Percentiles rank a stretch among this genome's conserved stretches.
phyloP scores from a whole-genome alignment of 1,140 invertebrate species.

The Rhopalosiphum padi region DNA sequence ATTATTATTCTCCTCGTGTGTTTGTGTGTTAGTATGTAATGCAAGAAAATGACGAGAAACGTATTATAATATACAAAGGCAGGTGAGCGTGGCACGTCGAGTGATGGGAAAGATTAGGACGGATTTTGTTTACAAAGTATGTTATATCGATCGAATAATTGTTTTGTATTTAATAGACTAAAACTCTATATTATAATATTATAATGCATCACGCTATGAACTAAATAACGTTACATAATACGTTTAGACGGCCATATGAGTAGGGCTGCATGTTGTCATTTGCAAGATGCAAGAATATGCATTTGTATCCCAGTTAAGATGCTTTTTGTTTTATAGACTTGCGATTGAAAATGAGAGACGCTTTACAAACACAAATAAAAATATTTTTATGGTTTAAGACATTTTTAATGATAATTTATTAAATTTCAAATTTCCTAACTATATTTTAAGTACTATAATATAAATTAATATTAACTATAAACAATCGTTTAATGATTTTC shows the following conservation, averaged over 20 bases:
- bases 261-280: neutral
- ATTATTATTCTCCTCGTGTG: neutral
- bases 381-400: no score
- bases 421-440: no score
- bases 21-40: neutral
- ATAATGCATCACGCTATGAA: neutral
- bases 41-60: neutral
- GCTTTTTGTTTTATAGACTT: no score
- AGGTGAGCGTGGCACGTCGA: neutral
- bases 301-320: neutral
- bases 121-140: neutral
- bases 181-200: neutral
- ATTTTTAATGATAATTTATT: no score
- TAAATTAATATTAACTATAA: no score
- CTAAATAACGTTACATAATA: neutral
- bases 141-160: neutral
- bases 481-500: no score
- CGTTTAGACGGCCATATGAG: neutral
- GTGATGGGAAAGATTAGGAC: neutral
- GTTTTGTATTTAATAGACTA: neutral
- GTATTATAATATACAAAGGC: neutral
- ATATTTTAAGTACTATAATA: no score
- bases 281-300: neutral
- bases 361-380: no score
- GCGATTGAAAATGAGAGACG: no score